These are phyloP conservation scores for Euclidia mi DNA, from an alignment of 2,888 invertebrate species.

Conservation along the genomic window DNA sequence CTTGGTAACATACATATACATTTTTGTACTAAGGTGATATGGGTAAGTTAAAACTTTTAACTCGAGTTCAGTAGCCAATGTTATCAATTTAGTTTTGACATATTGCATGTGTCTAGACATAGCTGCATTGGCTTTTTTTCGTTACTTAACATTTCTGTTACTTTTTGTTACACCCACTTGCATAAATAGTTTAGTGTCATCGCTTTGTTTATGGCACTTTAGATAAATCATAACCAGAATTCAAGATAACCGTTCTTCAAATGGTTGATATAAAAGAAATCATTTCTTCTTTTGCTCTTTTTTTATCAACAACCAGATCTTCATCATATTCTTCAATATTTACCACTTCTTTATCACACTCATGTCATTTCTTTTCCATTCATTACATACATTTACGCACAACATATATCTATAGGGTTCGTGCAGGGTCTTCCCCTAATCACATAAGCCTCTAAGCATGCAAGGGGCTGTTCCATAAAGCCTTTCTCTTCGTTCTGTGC, in stretches of 20 bases:
- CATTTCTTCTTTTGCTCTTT: constrained; percentile 33
- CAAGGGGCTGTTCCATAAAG: constrained; percentile 85
- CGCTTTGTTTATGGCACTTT: constrained; percentile 4
- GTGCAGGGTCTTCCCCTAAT: constrained; percentile 82
- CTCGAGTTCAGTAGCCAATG: too few species aligned
- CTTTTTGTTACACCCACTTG: constrained; percentile 1
- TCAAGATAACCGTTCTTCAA: constrained; percentile 15
- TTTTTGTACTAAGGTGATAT: too few species aligned
- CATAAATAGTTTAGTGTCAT: constrained; percentile 8
- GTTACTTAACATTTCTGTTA: too few species aligned
- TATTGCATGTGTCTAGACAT: constrained; percentile 1
- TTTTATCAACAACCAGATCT: constrained; percentile 41
- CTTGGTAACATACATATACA: too few species aligned
- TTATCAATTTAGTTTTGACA: too few species aligned
- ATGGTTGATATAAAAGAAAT: constrained; percentile 18
- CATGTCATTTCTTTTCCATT: constrained; percentile 25
- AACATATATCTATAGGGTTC: constrained; percentile 83
- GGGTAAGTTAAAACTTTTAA: too few species aligned
- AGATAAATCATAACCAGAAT: constrained; percentile 15
- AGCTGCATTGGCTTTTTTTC: too few species aligned
- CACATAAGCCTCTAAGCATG: constrained; percentile 88
- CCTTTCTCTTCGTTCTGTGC: constrained; percentile 75
- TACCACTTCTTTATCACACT: constrained; percentile 41
- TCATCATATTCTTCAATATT: constrained; percentile 43
- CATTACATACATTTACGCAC: constrained; percentile 57